These are phyloP conservation scores for Dasyornis broadbenti DNA, from an alignment of 2,113 vertebrate genomes.

Conservation along the genomic window DNA sequence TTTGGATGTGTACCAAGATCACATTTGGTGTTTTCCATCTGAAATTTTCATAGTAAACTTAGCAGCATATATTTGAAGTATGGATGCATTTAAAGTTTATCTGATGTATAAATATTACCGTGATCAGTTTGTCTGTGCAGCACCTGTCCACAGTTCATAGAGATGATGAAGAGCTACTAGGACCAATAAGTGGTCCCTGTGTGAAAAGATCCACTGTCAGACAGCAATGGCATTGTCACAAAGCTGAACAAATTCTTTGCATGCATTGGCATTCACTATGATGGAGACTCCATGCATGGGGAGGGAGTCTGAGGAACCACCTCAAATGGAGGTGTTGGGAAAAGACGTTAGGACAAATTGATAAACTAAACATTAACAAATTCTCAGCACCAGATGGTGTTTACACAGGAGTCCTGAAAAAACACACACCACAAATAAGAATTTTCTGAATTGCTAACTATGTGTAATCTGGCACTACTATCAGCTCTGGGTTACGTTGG, in stretches of 20 bases:
- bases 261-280: neutral
- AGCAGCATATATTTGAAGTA: neutral
- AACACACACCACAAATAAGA: conserved; percentile 31
- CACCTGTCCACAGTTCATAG: neutral
- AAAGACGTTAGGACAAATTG: conserved; percentile 41
- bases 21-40: conserved; percentile 47
- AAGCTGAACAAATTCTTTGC: neutral
- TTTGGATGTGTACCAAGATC: conserved; percentile 48
- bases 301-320: neutral
- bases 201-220: neutral
- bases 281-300: fast-evolving
- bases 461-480: neutral
- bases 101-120: neutral
- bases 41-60: conserved; percentile 41
- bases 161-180: neutral
- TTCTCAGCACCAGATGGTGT: conserved; percentile 45
- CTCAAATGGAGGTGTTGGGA: conserved; percentile 25
- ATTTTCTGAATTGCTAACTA: conserved; percentile 40
- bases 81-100: neutral
- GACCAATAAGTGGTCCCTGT: neutral
- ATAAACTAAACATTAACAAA: conserved; percentile 44
- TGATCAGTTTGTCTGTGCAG: neutral
- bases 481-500: neutral
- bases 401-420: conserved; percentile 38
- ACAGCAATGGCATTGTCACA: neutral